These are phyloP conservation scores for Aelia acuminata DNA, from an alignment of 2,888 invertebrate species.

Conservation along the genomic window DNA sequence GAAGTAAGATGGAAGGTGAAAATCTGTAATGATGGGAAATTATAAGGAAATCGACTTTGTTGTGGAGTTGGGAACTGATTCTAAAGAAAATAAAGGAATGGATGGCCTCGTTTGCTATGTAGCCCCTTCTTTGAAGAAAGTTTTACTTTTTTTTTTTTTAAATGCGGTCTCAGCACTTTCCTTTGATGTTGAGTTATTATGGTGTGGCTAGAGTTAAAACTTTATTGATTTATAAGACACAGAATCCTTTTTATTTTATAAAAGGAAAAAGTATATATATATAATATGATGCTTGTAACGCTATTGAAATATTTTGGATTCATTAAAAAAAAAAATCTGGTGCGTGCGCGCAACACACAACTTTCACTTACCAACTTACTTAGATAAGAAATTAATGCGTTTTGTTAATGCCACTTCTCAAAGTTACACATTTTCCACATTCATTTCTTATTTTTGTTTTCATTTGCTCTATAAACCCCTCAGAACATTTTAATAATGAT, in stretches of 20 bases:
- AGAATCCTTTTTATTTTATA: not conserved
- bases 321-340: too few relatives aligned
- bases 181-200: not conserved
- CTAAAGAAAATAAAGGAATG: not conserved
- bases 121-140: not conserved
- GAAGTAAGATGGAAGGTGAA: not conserved
- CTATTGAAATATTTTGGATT: too few relatives aligned
- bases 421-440: too few relatives aligned
- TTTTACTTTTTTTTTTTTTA: not conserved
- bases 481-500: too few relatives aligned
- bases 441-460: too few relatives aligned
- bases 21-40: not conserved
- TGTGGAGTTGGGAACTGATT: not conserved
- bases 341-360: too few relatives aligned
- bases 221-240: not conserved
- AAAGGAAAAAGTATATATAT: too few relatives aligned
- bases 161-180: not conserved
- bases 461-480: too few relatives aligned
- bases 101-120: not conserved
- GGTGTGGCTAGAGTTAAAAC: not conserved
- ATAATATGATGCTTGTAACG: too few relatives aligned
- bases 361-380: too few relatives aligned
- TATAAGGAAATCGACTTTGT: constrained; percentile 9
- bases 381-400: too few relatives aligned
- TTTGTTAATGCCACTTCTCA: too few relatives aligned